Conservation (phyloP, 2,113 vertebrate genomes). For the Gobiocypris rarus region DNA sequence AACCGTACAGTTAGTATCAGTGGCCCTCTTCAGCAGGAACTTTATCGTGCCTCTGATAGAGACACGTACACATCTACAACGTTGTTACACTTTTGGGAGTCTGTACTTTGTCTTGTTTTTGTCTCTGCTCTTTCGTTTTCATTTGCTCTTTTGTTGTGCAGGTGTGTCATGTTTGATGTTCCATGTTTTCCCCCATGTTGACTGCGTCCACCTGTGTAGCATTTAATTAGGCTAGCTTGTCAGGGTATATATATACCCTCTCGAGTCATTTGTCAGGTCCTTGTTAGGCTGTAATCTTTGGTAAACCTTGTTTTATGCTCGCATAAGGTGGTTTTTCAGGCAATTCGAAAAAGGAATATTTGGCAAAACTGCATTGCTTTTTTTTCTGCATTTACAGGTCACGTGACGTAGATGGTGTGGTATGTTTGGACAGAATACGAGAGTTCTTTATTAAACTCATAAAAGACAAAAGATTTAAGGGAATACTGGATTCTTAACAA, state of each 20-base stretch:
- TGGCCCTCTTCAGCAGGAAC: background rate
- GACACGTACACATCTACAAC: conserved; percentile 28
- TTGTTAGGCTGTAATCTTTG: background rate
- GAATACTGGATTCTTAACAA: no score
- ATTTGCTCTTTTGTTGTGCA: background rate
- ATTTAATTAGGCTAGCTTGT: conserved; percentile 11
- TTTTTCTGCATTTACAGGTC: no score
- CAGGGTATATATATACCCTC: background rate
- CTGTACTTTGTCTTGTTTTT: conserved; percentile 22
- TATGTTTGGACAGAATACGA: no score
- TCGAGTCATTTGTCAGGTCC: background rate
- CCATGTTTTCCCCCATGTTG: conserved; percentile 3
- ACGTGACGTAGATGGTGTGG: no score
- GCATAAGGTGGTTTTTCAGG: no score
- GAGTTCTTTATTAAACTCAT: no score
- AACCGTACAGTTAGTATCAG: conserved; percentile 39
- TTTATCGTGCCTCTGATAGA: background rate
- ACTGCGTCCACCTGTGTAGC: background rate
- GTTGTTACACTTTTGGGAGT: background rate
- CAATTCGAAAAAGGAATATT: no score
- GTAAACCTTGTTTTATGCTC: no score
- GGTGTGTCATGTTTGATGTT: background rate
- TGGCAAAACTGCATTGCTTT: no score
- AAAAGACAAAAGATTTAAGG: no score
- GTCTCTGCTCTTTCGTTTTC: background rate